Evolutionary conservation across 2,888 invertebrate genomes (phyloP).

Genomic region (Cheilosia variabilis): DNA sequence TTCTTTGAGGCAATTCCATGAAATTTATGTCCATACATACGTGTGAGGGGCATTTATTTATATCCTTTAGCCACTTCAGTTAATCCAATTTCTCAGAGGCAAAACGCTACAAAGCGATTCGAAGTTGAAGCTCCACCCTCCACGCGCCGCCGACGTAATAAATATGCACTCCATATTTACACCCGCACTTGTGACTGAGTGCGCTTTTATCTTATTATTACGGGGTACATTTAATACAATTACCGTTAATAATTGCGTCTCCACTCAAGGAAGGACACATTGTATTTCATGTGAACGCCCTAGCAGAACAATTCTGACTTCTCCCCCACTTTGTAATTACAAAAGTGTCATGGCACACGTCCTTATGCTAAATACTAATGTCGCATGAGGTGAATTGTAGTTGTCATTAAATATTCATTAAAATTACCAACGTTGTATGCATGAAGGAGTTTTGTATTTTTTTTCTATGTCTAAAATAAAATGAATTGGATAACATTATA

Average conservation of each 20-base stretch:
- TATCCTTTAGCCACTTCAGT: slow-evolving; percentile 62
- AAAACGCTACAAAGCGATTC: slow-evolving; percentile 26
- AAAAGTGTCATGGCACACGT: slow-evolving; percentile 68
- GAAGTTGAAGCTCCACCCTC: background rate
- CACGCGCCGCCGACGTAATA: slow-evolving; percentile 36
- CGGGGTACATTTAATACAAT: slow-evolving; percentile 72
- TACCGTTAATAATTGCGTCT: slow-evolving; percentile 68
- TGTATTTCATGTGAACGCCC: slow-evolving; percentile 6
- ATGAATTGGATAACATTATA: slow-evolving; percentile 39
- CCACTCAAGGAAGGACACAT: slow-evolving; percentile 29
- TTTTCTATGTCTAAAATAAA: slow-evolving; percentile 48
- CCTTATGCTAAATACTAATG: slow-evolving; percentile 69
- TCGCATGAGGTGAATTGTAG: slow-evolving; percentile 65
- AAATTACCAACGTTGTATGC: slow-evolving; percentile 61
- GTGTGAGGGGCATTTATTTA: slow-evolving; percentile 53
- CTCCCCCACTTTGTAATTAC: slow-evolving; percentile 66
- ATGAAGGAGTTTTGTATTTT: slow-evolving; percentile 28
- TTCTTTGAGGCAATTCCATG: slow-evolving; percentile 40
- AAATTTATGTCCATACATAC: slow-evolving; percentile 63
- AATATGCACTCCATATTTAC: slow-evolving; percentile 61
- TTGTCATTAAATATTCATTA: slow-evolving; percentile 75
- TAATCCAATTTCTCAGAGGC: slow-evolving; percentile 59
- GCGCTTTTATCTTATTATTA: slow-evolving; percentile 64
- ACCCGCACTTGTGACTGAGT: slow-evolving; percentile 59
- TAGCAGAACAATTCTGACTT: background rate